Evolutionary conservation across 2,797 vertebrate genomes (phyloP).

Genomic region (Gymnodraco acuticeps): DNA sequence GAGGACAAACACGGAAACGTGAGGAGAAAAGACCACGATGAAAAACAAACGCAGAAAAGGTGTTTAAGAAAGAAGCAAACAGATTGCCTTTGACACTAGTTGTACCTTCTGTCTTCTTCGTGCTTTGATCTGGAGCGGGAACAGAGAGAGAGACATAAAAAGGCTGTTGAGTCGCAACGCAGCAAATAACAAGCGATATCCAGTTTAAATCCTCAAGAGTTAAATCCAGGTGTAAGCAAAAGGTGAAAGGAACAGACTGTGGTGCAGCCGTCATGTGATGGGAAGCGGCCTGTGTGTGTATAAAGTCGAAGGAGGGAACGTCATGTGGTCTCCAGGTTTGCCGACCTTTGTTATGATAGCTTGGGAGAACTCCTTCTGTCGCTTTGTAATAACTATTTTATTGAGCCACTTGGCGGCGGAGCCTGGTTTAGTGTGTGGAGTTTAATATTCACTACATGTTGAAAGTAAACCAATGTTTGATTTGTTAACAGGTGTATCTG

Average conservation of each 20-base stretch:
- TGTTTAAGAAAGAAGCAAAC: neutral
- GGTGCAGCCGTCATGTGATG: slow-evolving; percentile 68
- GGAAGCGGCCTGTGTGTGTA: slow-evolving; percentile 14
- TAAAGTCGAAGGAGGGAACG: slow-evolving; percentile 21
- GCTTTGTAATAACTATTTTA: slow-evolving; percentile 67
- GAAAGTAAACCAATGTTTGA: neutral
- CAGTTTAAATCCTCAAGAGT: neutral
- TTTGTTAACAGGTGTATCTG: neutral
- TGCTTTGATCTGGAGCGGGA: slow-evolving; percentile 89
- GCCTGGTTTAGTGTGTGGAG: neutral
- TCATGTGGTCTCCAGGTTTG: slow-evolving; percentile 63
- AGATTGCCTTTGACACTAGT: neutral
- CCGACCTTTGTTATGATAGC: slow-evolving; percentile 39
- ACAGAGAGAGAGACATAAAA: slow-evolving; percentile 38
- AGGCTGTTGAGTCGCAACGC: slow-evolving; percentile 2
- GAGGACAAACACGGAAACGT: neutral
- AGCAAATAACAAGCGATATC: neutral
- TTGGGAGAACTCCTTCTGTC: slow-evolving; percentile 24
- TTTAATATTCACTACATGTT: slow-evolving; percentile 6
- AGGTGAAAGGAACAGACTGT: neutral
- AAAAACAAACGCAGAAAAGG: neutral
- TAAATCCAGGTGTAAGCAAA: neutral
- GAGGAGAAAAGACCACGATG: neutral
- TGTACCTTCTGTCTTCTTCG: slow-evolving; percentile 93
- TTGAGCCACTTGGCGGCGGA: slow-evolving; percentile 33